These are phyloP conservation scores for Siniperca scherzeri DNA, from an alignment of 2,797 vertebrate species.

Conservation along the genomic window DNA sequence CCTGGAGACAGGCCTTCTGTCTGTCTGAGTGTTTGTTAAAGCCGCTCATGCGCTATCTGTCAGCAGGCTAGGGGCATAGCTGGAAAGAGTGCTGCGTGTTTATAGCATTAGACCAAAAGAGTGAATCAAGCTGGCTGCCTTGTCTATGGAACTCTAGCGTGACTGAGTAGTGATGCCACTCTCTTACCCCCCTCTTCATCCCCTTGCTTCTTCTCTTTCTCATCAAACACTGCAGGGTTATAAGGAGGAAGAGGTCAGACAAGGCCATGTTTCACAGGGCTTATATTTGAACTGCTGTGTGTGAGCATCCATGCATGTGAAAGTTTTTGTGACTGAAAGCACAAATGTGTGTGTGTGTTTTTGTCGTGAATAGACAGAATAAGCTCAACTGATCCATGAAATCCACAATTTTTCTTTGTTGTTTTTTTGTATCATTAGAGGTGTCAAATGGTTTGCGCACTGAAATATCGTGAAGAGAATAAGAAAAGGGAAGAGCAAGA, in stretches of 20 bases:
- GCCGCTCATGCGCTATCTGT: slow-evolving; percentile 77
- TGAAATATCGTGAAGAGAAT: slow-evolving; percentile 61
- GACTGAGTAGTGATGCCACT: slow-evolving; percentile 72
- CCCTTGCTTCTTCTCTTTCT: slow-evolving; percentile 54
- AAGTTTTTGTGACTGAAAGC: slow-evolving; percentile 45
- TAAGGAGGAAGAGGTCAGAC: slow-evolving; percentile 72
- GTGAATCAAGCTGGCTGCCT: slow-evolving; percentile 78
- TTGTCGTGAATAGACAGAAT: slow-evolving; percentile 58
- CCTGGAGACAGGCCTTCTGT: slow-evolving; percentile 76
- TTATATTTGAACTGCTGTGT: slow-evolving; percentile 53
- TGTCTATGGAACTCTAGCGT: slow-evolving; percentile 73
- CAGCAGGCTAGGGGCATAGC: slow-evolving; percentile 72
- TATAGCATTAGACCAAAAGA: slow-evolving; percentile 75
- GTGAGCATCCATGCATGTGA: slow-evolving; percentile 48
- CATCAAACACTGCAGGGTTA: slow-evolving; percentile 67
- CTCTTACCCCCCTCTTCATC: slow-evolving; percentile 37
- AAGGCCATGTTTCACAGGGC: slow-evolving; percentile 60
- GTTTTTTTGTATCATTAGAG: slow-evolving; percentile 69
- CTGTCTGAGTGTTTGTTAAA: slow-evolving; percentile 79
- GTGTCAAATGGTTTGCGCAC: slow-evolving; percentile 62
- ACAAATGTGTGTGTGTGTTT: slow-evolving; percentile 37
- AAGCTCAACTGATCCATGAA: slow-evolving; percentile 73
- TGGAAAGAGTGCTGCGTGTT: slow-evolving; percentile 67
- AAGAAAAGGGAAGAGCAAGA: slow-evolving; percentile 56
- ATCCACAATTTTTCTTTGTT: slow-evolving; percentile 70